phyloP scores from a whole-genome alignment of 2,888 invertebrate species.

The Chrysotoxum bicinctum region DNA sequence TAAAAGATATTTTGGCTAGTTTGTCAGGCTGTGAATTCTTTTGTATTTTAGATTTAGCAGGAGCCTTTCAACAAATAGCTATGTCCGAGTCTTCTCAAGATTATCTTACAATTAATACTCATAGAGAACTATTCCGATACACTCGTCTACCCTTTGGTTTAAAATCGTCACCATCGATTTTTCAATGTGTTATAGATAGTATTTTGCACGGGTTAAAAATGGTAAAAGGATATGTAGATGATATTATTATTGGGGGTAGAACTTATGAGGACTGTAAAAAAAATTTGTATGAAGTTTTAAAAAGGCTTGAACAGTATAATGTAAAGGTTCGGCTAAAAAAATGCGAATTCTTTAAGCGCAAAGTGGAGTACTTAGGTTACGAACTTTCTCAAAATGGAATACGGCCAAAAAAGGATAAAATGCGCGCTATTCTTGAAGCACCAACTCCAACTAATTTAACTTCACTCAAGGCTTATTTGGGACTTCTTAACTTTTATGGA shows the following conservation, averaged over 20 bases:
- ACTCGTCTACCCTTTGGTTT: slow-evolving; percentile 63
- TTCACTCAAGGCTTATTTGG: slow-evolving; percentile 42
- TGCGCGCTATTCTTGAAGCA: slow-evolving; percentile 49
- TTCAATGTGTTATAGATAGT: background rate
- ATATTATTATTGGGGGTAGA: too few relatives aligned
- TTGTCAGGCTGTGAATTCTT: too few relatives aligned
- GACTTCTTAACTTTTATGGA: too few relatives aligned
- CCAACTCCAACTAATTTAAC: too few relatives aligned
- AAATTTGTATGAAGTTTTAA: slow-evolving; percentile 25
- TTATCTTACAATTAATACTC: background rate
- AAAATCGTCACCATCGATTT: slow-evolving; percentile 72
- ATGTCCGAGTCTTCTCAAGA: background rate
- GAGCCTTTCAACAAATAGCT: too few relatives aligned
- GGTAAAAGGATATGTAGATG: background rate
- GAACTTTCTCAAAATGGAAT: slow-evolving; percentile 32
- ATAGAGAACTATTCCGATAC: background rate
- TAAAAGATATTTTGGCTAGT: too few relatives aligned
- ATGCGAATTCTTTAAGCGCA: slow-evolving; percentile 52
- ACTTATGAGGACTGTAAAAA: slow-evolving; percentile 26
- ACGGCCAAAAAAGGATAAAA: slow-evolving; percentile 39
- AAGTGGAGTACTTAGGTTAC: slow-evolving; percentile 56
- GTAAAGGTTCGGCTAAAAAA: slow-evolving; percentile 1
- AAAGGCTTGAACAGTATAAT: slow-evolving; percentile 8
- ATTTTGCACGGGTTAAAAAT: background rate
- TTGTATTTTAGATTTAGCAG: too few relatives aligned